phyloP scores from a whole-genome alignment of 2,888 invertebrate species.

The Cerastoderma edule region DNA sequence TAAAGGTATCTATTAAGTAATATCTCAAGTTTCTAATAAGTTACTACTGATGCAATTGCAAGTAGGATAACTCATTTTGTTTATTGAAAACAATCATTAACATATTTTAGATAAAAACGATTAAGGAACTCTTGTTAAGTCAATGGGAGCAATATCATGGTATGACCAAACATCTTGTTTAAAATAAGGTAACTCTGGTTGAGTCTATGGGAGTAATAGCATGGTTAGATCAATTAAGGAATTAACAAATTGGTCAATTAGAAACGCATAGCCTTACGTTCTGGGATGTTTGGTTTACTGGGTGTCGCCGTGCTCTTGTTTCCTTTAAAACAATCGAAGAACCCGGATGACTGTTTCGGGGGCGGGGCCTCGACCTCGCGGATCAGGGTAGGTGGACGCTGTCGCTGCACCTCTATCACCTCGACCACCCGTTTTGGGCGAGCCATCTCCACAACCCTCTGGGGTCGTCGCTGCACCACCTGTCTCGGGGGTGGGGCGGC shows the following conservation, averaged over 20 bases:
- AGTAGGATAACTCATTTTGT: background rate
- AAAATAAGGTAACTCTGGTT: too few relatives aligned
- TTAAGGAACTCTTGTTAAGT: background rate
- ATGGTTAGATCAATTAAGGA: background rate
- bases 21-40: background rate
- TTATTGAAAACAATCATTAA: background rate
- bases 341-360: slow-evolving; percentile 5
- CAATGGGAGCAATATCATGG: background rate
- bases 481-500: background rate
- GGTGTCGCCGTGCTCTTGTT: background rate
- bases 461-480: background rate
- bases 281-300: slow-evolving; percentile 2
- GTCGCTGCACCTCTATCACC: too few relatives aligned
- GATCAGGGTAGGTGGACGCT: too few relatives aligned
- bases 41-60: background rate
- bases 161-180: too few relatives aligned
- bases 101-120: background rate
- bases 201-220: background rate
- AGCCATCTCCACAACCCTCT: too few relatives aligned
- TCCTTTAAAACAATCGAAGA: slow-evolving; percentile 17
- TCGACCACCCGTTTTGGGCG: too few relatives aligned
- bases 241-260: too few relatives aligned
- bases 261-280: slow-evolving; percentile 11
- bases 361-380: background rate
- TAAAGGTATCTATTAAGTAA: background rate